Evolutionary conservation across 2,113 vertebrate genomes (phyloP).

Genomic region (Trogon melanurus): DNA sequence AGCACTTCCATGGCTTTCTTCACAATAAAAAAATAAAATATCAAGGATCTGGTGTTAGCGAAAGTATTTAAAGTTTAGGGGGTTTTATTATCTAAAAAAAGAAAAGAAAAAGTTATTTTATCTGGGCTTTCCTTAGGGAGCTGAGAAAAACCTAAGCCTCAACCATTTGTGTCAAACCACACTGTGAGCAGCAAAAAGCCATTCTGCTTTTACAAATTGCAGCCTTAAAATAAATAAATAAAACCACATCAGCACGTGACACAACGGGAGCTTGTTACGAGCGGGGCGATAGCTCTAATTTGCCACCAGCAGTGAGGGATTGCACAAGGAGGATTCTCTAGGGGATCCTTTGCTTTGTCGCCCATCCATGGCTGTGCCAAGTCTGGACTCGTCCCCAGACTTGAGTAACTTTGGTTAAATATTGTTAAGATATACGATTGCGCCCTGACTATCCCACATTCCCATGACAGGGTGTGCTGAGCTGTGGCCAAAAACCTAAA

Average conservation of each 20-base stretch:
- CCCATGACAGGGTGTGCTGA: fast-evolving
- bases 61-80: not conserved
- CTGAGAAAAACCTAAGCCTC: not conserved
- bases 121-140: not conserved
- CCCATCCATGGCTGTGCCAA: fast-evolving
- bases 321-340: not conserved
- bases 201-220: not conserved
- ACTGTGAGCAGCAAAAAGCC: fast-evolving
- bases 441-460: not conserved
- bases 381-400: not conserved
- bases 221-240: not conserved
- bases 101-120: not conserved
- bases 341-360: not conserved
- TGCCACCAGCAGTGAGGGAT: not conserved
- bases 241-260: not conserved
- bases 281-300: not conserved
- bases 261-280: not conserved
- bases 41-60: not conserved
- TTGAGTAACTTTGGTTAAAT: not conserved
- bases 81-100: not conserved
- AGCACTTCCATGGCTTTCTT: not conserved
- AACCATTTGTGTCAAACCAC: not conserved
- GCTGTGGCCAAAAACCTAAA: not conserved
- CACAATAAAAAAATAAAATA: not conserved
- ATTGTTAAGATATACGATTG: not conserved